phyloP scores from a whole-genome alignment of 2,888 invertebrate species.

The Oscheius sp. region DNA sequence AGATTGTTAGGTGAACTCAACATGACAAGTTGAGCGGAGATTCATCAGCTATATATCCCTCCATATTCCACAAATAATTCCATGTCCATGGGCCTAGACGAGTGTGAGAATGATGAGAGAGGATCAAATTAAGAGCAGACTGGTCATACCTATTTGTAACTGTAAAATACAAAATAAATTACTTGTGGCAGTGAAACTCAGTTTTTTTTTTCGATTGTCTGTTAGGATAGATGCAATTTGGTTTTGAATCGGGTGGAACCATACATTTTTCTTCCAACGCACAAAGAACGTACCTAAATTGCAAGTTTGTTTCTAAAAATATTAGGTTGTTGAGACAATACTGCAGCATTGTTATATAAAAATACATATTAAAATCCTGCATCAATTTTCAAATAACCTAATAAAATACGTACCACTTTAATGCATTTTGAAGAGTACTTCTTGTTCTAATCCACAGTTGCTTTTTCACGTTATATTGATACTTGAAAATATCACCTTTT shows the following conservation, averaged over 20 bases:
- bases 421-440: neutral
- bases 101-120: neutral
- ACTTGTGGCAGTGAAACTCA: neutral
- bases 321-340: too few species aligned
- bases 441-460: neutral
- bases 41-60: too few species aligned
- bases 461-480: neutral
- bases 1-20: too few species aligned
- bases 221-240: neutral
- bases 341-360: too few species aligned
- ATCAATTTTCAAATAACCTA: too few species aligned
- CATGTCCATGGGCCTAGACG: too few species aligned
- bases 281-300: constrained; percentile 13
- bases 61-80: too few species aligned
- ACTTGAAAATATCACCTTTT: neutral
- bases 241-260: neutral
- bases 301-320: neutral
- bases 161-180: neutral
- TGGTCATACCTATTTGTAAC: constrained; percentile 5
- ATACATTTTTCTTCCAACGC: constrained; percentile 2
- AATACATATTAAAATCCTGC: too few species aligned
- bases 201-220: neutral
- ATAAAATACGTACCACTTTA: neutral
- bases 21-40: too few species aligned
- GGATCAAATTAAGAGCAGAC: neutral